Base-by-base conservation (phyloP, 2,888 invertebrate species). In the Onthophagus sagittarius region DNA sequence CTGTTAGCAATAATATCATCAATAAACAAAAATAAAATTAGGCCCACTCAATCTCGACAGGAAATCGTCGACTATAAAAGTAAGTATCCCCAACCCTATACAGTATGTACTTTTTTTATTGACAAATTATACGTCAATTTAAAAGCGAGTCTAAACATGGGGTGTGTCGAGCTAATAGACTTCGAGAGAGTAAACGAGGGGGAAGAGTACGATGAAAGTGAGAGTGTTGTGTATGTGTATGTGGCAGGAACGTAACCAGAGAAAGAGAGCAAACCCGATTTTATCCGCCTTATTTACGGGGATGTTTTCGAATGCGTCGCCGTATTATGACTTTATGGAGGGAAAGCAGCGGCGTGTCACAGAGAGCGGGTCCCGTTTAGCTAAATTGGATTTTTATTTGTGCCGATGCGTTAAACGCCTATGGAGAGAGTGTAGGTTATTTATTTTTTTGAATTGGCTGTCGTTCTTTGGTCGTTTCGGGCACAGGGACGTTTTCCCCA, bases 371-470 rank as follows among this genome's bases (percentile, higher is more conserved):
- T 80, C 81, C 80, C 82, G 81, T 82, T 83, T 80, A 82, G 79
- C 81, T 81, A 82, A 83, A 83, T 83, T 83, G 82, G 82, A 82
- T 82, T 83, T 82, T 83, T 83, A 82, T 82, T 82, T 80, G 81
- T 77, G 74, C 53, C 53, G 15, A 70, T 70, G 63, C 63, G 53
- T 70, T 62, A 62, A 70, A 53, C 62, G 62, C n/a, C 53, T 70
- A 39, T 67, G 23, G 23, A 23, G 23, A 23, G 23, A 23, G 23
- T 23, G 13, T 23, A 65, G 32, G 39, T 53, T 53, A 23, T 23
- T 23, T 23, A 23, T 53, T 53, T 32, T 65, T 65, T 65, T 65
- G 3, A 6, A n/a, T 13, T 65, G n/a, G 65, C 15, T 23, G 23
- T 65, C n/a, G 23, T 65, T 65, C 32, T 65, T 65, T 62, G 14